A percentile compares a stretch with the other conserved stretches of the same genome.
Evolutionary conservation across 2,113 vertebrate genomes (phyloP).

Genomic region (Laticauda colubrina): DNA sequence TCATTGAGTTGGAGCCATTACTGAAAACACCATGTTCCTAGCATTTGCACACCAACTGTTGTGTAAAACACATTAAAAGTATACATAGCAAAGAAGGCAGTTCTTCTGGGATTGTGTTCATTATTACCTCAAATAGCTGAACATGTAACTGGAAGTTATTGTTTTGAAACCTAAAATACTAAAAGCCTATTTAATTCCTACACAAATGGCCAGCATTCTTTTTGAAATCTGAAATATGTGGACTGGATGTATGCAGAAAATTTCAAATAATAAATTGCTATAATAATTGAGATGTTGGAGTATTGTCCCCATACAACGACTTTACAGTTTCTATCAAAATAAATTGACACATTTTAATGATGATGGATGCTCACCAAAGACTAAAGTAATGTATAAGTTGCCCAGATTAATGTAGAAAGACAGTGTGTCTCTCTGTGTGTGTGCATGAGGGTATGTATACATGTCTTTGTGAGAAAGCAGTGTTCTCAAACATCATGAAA

Average conservation of each 20-base stretch:
- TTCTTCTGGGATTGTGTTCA: neutral
- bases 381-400: slow-evolving; percentile 63
- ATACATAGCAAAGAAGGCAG: neutral
- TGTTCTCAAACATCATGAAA: slow-evolving; percentile 68
- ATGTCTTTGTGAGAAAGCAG: neutral
- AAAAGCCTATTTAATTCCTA: neutral
- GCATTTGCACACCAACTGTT: neutral
- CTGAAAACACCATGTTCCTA: neutral
- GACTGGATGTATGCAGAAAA: neutral
- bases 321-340: slow-evolving; percentile 44
- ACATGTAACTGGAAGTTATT: neutral
- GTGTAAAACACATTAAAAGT: neutral
- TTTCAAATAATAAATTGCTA: accelerated
- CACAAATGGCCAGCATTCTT: neutral
- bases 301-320: slow-evolving; percentile 27
- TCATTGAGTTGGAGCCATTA: neutral
- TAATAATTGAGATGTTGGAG: neutral
- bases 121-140: neutral
- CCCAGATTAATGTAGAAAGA: slow-evolving; percentile 58
- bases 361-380: slow-evolving; percentile 63
- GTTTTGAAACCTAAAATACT: neutral
- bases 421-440: neutral
- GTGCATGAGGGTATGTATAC: neutral
- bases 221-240: neutral
- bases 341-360: slow-evolving; percentile 65